These are phyloP conservation scores for Lasioglossum leucozonium DNA, from an alignment of 2,888 invertebrate species.

Conservation along the genomic window DNA sequence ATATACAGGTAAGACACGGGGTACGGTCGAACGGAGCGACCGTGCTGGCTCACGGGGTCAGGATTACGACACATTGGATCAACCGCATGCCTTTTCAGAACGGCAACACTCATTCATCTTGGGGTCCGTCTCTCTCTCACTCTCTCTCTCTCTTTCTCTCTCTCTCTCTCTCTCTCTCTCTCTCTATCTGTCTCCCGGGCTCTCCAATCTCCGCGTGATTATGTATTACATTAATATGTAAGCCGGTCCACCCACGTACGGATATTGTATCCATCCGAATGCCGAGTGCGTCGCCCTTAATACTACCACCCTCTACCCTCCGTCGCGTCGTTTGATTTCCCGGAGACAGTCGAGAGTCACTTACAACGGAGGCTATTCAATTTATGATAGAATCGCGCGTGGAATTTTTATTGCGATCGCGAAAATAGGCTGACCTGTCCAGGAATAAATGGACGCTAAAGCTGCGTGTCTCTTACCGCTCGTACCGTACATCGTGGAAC, in stretches of 20 bases:
- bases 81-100: constrained; percentile 75
- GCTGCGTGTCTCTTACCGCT: no score
- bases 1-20: constrained; percentile 54
- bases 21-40: constrained; percentile 55
- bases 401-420: background rate
- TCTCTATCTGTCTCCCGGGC: no score
- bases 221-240: constrained; percentile 75
- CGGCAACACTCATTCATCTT: constrained; percentile 72
- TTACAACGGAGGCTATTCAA: background rate
- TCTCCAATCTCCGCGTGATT: constrained; percentile 72
- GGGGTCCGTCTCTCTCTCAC: constrained; percentile 55
- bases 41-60: constrained; percentile 71
- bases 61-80: constrained; percentile 76
- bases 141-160: constrained; percentile 48
- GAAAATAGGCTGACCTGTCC: background rate
- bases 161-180: constrained; percentile 68
- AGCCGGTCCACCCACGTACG: constrained; percentile 70
- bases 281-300: constrained; percentile 42
- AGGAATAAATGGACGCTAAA: no score
- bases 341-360: constrained; percentile 17
- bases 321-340: constrained; percentile 33
- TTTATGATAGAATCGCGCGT: background rate
- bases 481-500: no score
- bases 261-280: constrained; percentile 57
- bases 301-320: constrained; percentile 30